phyloP scores from a whole-genome alignment of 2,888 invertebrate species.

The Phyllotreta striolata region DNA sequence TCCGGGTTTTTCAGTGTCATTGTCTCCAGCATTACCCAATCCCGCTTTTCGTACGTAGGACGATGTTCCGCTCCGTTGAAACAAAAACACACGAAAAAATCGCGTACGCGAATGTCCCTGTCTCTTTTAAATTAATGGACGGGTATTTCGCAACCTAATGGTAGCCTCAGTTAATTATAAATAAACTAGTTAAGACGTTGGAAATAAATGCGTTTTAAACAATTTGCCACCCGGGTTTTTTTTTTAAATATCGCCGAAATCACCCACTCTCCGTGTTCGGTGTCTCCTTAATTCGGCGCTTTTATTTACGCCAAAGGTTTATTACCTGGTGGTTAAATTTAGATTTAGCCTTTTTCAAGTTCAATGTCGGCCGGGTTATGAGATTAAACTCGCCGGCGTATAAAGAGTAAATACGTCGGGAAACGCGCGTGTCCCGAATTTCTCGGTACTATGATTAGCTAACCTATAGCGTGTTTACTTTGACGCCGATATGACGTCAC shows the following conservation, averaged over 20 bases:
- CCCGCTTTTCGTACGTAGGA: background rate
- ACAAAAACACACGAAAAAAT: constrained; percentile 1
- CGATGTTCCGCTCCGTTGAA: background rate
- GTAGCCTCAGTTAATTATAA: constrained; percentile 36
- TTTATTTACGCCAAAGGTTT: constrained; percentile 28
- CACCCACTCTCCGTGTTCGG: too few relatives aligned
- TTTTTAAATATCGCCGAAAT: too few relatives aligned
- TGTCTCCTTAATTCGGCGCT: constrained; percentile 9
- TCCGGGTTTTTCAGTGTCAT: background rate
- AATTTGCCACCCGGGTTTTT: constrained; percentile 14
- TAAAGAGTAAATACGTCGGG: constrained; percentile 1
- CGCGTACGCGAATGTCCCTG: constrained; percentile 15
- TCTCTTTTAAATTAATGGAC: constrained; percentile 7
- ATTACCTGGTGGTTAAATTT: constrained; percentile 24
- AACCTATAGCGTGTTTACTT: too few relatives aligned
- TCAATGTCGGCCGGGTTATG: constrained; percentile 27
- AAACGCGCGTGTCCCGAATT: background rate
- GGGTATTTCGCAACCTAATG: constrained; percentile 25
- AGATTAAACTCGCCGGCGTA: constrained; percentile 7
- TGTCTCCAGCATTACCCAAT: constrained; percentile 5
- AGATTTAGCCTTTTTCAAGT: constrained; percentile 20
- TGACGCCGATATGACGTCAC: too few relatives aligned
- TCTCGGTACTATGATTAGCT: too few relatives aligned
- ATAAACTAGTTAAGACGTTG: constrained; percentile 28
- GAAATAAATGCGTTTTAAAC: constrained; percentile 33